A percentile compares a stretch with the other conserved stretches of the same genome.
phyloP scores from a whole-genome alignment of 2,888 invertebrate genomes.

The Apotomis turbidana region DNA sequence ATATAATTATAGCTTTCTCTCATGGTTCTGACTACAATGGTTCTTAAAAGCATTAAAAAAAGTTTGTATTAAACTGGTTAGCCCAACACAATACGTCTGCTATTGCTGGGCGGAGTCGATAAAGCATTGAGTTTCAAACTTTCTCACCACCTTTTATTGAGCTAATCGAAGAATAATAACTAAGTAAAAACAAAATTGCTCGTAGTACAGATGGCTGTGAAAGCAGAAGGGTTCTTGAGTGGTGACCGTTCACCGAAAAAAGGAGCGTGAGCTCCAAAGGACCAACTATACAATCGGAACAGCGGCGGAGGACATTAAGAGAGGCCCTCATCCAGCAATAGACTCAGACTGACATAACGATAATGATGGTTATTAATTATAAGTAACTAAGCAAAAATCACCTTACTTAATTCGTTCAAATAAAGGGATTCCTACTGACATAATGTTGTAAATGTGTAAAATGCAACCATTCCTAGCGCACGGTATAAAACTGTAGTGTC shows the following conservation, averaged over 20 bases:
- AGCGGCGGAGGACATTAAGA: too few relatives aligned
- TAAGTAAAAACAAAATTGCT: background rate
- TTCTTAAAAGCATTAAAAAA: conserved; percentile 19
- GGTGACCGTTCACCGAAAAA: too few relatives aligned
- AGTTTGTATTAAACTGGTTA: conserved; percentile 18
- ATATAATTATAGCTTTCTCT: background rate
- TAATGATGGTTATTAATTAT: too few relatives aligned
- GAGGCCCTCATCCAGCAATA: too few relatives aligned
- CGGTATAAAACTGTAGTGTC: background rate
- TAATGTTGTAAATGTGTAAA: background rate
- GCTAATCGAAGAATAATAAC: conserved; percentile 23
- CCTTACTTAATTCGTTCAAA: too few relatives aligned
- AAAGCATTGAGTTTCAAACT: conserved; percentile 22
- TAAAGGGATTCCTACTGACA: too few relatives aligned
- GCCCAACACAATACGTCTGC: conserved; percentile 20
- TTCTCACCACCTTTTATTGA: background rate
- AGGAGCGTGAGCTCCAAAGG: too few relatives aligned
- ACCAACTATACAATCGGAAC: too few relatives aligned
- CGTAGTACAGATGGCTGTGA: too few relatives aligned
- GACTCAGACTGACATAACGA: too few relatives aligned
- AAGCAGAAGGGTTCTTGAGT: too few relatives aligned
- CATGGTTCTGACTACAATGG: conserved; percentile 2
- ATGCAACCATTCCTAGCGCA: background rate
- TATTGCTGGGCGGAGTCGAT: conserved; percentile 3
- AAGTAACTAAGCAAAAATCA: too few relatives aligned